These are phyloP conservation scores for Murina feae DNA, from an alignment of 2,113 vertebrate genomes.

Conservation along the genomic window DNA sequence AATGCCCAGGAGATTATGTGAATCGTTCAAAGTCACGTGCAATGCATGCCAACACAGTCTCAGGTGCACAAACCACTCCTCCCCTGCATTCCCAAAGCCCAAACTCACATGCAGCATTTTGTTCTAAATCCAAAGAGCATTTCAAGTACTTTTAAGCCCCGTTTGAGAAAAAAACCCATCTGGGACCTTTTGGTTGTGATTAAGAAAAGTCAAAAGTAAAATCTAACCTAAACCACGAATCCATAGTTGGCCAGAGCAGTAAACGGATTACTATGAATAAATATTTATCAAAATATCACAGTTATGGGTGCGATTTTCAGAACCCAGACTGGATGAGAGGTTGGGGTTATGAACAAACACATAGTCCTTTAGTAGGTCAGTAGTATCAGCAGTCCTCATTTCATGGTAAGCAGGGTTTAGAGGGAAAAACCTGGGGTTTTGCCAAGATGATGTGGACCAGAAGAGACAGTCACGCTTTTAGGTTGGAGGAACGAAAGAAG, in stretches of 20 bases:
- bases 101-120: not conserved
- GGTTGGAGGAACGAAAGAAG: slow-evolving; percentile 37
- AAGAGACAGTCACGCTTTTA: slow-evolving; percentile 63
- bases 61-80: not conserved
- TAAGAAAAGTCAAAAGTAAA: slow-evolving; percentile 28
- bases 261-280: not conserved
- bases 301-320: not conserved
- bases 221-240: not conserved
- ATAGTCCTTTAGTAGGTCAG: slow-evolving; percentile 68
- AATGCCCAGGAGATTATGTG: not conserved
- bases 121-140: not conserved
- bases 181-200: not conserved
- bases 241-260: not conserved
- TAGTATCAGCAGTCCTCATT: slow-evolving; percentile 61
- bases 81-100: not conserved
- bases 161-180: not conserved
- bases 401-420: slow-evolving; percentile 39
- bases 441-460: slow-evolving; percentile 52
- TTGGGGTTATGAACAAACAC: slow-evolving; percentile 11
- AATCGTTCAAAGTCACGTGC: not conserved
- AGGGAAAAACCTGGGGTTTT: not conserved
- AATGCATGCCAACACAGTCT: not conserved
- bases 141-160: not conserved
- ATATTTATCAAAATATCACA: not conserved
- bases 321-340: not conserved